phyloP scores from a whole-genome alignment of 1,140 invertebrate genomes.

The Psix sp. region DNA sequence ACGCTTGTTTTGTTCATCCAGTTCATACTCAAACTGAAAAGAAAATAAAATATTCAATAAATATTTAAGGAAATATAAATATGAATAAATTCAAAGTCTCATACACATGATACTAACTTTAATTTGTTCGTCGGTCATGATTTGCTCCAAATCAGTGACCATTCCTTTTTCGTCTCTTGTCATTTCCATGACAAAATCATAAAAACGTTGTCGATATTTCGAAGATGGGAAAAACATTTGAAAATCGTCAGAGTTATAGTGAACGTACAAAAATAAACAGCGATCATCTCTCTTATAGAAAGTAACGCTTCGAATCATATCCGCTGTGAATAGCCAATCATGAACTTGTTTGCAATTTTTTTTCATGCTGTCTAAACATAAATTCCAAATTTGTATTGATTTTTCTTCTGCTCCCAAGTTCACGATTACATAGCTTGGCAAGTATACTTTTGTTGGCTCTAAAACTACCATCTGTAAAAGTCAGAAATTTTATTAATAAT shows the following conservation, averaged over 20 bases:
- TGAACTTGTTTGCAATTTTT: slow-evolving; percentile 89
- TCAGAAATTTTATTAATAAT: slow-evolving; percentile 8
- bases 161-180: slow-evolving; percentile 91
- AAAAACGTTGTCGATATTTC: slow-evolving; percentile 86
- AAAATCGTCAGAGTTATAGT: slow-evolving; percentile 98
- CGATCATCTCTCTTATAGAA: slow-evolving; percentile 97
- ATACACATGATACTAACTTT: slow-evolving; percentile 76
- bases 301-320: slow-evolving; percentile 95
- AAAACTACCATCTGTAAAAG: slow-evolving; percentile 87
- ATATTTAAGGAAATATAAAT: slow-evolving; percentile 12
- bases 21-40: slow-evolving; percentile 95
- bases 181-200: slow-evolving; percentile 88
- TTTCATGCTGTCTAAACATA: slow-evolving; percentile 87
- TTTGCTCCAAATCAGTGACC: slow-evolving; percentile 88
- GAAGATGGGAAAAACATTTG: slow-evolving; percentile 98
- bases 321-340: slow-evolving; percentile 94
- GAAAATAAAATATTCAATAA: slow-evolving; percentile 67
- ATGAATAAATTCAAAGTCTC: slow-evolving; percentile 14
- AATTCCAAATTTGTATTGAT: slow-evolving; percentile 91
- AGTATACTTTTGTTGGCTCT: slow-evolving; percentile 94
- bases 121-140: slow-evolving; percentile 82
- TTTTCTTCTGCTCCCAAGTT: slow-evolving; percentile 95
- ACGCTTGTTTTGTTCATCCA: slow-evolving; percentile 92
- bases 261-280: slow-evolving; percentile 97
- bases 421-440: slow-evolving; percentile 96